Percentiles rank a stretch among this genome's conserved stretches.
Conservation (phyloP, 2,797 vertebrate genomes). For the Staurois parvus region DNA sequence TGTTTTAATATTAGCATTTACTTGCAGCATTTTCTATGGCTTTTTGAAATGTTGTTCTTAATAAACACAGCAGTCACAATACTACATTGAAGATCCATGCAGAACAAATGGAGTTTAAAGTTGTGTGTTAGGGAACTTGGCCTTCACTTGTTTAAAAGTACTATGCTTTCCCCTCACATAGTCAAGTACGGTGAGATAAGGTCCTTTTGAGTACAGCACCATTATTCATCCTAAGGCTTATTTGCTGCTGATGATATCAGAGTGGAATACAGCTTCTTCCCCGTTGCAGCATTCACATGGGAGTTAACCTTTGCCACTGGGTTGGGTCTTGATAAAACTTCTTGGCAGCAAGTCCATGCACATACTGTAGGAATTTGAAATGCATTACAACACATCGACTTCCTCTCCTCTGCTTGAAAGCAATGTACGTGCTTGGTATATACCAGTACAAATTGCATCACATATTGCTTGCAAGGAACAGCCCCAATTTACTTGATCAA, state of each 20-base stretch:
- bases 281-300: conserved; percentile 13
- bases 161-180: conserved; percentile 27
- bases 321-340: conserved; percentile 38
- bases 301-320: conserved; percentile 44
- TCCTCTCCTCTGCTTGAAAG: neutral
- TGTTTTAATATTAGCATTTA: neutral
- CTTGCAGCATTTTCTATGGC: neutral
- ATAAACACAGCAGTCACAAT: neutral
- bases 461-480: neutral
- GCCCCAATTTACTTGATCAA: no score
- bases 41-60: neutral
- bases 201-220: conserved; percentile 26
- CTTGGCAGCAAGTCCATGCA: conserved; percentile 52
- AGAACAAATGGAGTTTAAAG: conserved; percentile 4
- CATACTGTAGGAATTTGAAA: conserved; percentile 32
- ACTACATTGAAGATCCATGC: neutral
- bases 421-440: conserved; percentile 2
- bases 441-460: conserved; percentile 7
- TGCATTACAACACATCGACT: conserved; percentile 23
- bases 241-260: conserved; percentile 44
- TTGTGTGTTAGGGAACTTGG: neutral
- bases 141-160: neutral
- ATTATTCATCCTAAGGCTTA: conserved; percentile 53
- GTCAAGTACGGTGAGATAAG: conserved; percentile 36
- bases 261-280: conserved; percentile 16